Base-by-base conservation (phyloP, 2,888 invertebrate genomes). In the Oscheius sp. region DNA sequence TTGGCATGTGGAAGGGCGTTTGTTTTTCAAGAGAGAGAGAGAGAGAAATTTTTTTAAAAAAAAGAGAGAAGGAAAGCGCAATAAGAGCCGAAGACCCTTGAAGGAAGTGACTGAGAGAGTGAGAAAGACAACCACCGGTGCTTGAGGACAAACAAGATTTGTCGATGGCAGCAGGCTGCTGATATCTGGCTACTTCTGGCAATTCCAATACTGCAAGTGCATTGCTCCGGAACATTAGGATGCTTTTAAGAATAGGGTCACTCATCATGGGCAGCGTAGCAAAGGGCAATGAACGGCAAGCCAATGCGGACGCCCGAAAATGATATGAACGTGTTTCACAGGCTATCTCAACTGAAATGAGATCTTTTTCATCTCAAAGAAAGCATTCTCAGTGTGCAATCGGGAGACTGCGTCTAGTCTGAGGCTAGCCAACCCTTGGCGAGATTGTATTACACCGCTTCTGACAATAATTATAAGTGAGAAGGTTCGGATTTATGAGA, bases 61-160 rank as follows among this genome's bases (percentile, higher is more conserved):
- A 49, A 18, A n/a, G 13, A 49, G 16, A 5, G 18, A 49, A 18
- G 13, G 9, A 43, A n/a, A 13, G 16, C 49, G 16, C 49, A 49
- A 18, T n/a, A 49, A 49, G n/a, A 16, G 18, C n/a, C 18, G 18
- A 49, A 18, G 49, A 49, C 49, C 49, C 18, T 49, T 55, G 55
- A 55, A 25, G 21, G 55, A 55, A 18, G 49, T 25, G 55, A 55
- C 55, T 55, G 49, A 49, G 49, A 55, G 55, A 25, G 55, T 21
- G 21, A 21, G 41, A 43, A 18, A 61, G 61, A 61, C 21, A 25
- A 61, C 61, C 41, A 61, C 61, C 61, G 61, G 61, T 61, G 61
- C 43, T 61, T 41, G 66, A 27, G 66, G 52, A 66, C 66, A 66
- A 66, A 66, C 52, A 23, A 66, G 66, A 46, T 66, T 52, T 25